These are phyloP conservation scores for Mastacembelus armatus DNA, from an alignment of 2,797 vertebrate genomes.

Conservation along the genomic window DNA sequence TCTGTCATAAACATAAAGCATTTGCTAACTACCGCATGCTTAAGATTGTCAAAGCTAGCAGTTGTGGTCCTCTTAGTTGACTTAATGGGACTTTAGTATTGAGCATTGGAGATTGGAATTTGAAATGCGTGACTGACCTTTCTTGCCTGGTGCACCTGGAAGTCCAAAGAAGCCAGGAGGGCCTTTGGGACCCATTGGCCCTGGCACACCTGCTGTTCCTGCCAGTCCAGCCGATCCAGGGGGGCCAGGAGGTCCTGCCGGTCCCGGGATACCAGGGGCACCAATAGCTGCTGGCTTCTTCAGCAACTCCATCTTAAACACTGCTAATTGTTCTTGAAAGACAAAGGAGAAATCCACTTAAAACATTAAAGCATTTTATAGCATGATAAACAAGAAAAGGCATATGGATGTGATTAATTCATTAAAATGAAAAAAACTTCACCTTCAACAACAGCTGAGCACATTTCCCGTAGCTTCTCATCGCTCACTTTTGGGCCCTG, in stretches of 20 bases:
- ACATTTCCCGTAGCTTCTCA: constrained; percentile 83
- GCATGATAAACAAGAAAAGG: too few species aligned
- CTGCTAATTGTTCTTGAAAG: constrained; percentile 81
- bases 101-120: neutral
- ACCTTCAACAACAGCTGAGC: constrained; percentile 85
- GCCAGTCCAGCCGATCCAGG: constrained; percentile 75
- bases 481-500: constrained; percentile 84
- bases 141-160: constrained; percentile 81
- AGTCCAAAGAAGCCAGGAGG: constrained; percentile 83
- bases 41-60: constrained; percentile 4
- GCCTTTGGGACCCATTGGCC: constrained; percentile 78
- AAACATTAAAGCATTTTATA: neutral
- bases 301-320: constrained; percentile 83
- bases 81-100: neutral
- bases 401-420: too few species aligned
- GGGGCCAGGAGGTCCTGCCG: constrained; percentile 72
- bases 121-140: constrained; percentile 69
- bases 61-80: neutral
- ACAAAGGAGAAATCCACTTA: neutral
- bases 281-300: constrained; percentile 81
- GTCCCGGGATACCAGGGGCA: constrained; percentile 78
- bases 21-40: constrained; percentile 12
- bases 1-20: constrained; percentile 14
- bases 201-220: constrained; percentile 75
- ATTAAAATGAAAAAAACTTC: constrained; percentile 2